phyloP scores from a whole-genome alignment of 2,797 vertebrate species.

The Etheostoma nigrum region DNA sequence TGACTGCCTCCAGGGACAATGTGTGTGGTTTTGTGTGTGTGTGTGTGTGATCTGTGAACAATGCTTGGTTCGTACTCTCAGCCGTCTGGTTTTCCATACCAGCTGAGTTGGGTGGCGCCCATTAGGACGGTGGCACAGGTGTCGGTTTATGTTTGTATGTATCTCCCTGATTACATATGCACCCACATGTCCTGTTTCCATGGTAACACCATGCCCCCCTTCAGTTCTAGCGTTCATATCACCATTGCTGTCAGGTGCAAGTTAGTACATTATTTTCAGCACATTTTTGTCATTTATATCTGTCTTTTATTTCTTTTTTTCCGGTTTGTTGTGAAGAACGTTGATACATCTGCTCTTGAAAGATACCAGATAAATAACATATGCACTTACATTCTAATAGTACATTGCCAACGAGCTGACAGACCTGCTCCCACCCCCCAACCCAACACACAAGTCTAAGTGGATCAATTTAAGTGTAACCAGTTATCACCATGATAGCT shows the following conservation, averaged over 20 bases:
- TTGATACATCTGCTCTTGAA: neutral
- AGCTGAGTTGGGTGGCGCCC: conserved; percentile 40
- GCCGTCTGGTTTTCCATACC: conserved; percentile 36
- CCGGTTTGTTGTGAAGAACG: neutral
- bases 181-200: conserved; percentile 72
- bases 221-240: conserved; percentile 23
- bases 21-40: conserved; percentile 21
- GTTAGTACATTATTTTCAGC: conserved; percentile 29
- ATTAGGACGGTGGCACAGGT: conserved; percentile 51
- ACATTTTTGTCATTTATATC: neutral
- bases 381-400: conserved; percentile 21
- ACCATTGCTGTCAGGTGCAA: conserved; percentile 50
- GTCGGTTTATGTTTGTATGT: conserved; percentile 45
- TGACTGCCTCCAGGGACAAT: conserved; percentile 39
- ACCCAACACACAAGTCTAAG: conserved; percentile 42
- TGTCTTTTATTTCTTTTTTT: neutral
- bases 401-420: conserved; percentile 34
- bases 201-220: conserved; percentile 66
- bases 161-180: conserved; percentile 54
- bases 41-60: conserved; percentile 33
- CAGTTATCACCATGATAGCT: conserved; percentile 64
- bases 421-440: conserved; percentile 11
- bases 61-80: conserved; percentile 14
- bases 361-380: neutral
- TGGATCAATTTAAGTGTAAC: conserved; percentile 69